A percentile compares a stretch with the other conserved stretches of the same genome.
phyloP scores from a whole-genome alignment of 1,140 invertebrate genomes.

The Augochlora pura region DNA sequence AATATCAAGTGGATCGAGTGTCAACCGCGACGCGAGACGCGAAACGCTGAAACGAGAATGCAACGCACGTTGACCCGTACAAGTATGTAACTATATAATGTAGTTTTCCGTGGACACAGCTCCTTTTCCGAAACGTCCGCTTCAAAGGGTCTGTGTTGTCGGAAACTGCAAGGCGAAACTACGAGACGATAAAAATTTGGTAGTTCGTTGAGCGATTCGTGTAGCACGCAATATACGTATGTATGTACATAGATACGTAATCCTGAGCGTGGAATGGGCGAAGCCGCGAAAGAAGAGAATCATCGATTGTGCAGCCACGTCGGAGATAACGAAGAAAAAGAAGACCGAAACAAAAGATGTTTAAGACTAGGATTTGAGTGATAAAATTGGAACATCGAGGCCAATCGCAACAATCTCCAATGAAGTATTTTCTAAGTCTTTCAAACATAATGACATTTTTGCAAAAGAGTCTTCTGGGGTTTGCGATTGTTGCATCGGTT shows the following conservation, averaged over 20 bases:
- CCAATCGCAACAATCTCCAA: background rate
- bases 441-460: slow-evolving; percentile 60
- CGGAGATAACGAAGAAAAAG: background rate
- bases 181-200: too few species aligned
- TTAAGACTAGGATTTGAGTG: background rate
- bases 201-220: too few species aligned
- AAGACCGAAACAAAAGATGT: background rate
- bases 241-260: too few species aligned
- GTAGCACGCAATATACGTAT: too few species aligned
- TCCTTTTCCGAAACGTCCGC: background rate
- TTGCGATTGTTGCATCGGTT: slow-evolving; percentile 58
- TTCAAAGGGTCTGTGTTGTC: background rate
- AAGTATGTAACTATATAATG: too few species aligned
- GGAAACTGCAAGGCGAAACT: too few species aligned
- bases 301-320: too few species aligned
- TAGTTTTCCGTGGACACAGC: too few species aligned
- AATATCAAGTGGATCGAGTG: background rate
- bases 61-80: background rate
- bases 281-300: too few species aligned
- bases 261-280: too few species aligned
- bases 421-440: slow-evolving; percentile 22
- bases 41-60: background rate
- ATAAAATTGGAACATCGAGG: slow-evolving; percentile 32
- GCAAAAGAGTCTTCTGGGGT: slow-evolving; percentile 63
- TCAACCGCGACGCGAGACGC: too few species aligned